Base-by-base conservation (phyloP, 2,888 invertebrate genomes). In the Odontomyia ornata region DNA sequence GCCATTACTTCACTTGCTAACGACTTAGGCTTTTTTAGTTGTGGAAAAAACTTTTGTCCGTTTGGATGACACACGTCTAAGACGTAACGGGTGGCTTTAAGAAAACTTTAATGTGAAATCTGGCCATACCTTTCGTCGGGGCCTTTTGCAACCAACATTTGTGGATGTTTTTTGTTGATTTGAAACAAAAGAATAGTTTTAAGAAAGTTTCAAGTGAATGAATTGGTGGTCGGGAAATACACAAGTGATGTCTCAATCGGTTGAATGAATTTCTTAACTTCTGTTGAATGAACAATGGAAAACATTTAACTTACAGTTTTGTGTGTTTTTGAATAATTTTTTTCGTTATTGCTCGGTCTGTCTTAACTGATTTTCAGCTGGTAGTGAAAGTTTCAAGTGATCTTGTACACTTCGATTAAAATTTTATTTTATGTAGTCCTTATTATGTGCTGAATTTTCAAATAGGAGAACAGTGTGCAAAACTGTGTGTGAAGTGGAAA, bases 1-100 rank as follows among this genome's bases (percentile, higher is more conserved):
- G 69, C 47, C 21, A 69, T 69, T 69, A 69, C 69, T 69, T 69
- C 30, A 69, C 30, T 69, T 25, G 47, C 69, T 69, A 43, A 69
- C 69, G 47, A 25, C 30, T 27, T 25, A 46, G 30, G 47, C 69
- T 69, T 69, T 69, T 47, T 69, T 69, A 69, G 69, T 69, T 69
- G 69, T 30, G 25, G 69, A 69, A 47, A 28, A 30, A 25, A 69
- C 69, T 69, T 69, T 69, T 69, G 47, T 47, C 47, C 47, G 69
- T 47, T 69, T 69, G 69, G 69, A 69, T 47, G 65, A 65, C 43
- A 60, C 60, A 60, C 60, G 60, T 60, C 5, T 23, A 67, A 67
- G 23, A 9, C 67, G 36, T 67, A 7, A 21, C 28, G 23, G 25
- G 25, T 13, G 7, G 25, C 47, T 69, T 46, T 25, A 69, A 69